Base-by-base conservation (phyloP, 2,113 vertebrate genomes). In the Anser brachyrhynchus region DNA sequence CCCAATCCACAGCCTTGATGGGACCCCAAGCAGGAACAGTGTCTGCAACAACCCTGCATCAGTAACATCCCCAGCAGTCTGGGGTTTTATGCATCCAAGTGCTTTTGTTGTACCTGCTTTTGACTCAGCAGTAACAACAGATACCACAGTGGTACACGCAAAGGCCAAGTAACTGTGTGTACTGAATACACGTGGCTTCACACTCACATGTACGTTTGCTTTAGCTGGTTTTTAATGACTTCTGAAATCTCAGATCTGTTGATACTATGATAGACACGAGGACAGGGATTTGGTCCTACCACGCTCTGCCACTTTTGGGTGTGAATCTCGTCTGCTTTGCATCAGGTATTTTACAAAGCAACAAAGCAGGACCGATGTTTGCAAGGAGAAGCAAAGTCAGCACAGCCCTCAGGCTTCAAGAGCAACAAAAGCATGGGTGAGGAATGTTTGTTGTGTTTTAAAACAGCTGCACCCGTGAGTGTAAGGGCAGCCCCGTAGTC, bases 71-170 rank as follows among this genome's bases (percentile, higher is more conserved):
- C 26, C 1, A 0, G 7, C 49, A 49, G 74, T 37, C 6, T 8
- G 41, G 10, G 10, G 6, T 3, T 62, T 46, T 67, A 65, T 19
- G 69, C 28, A 59, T 43, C 59, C 76, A 26, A 1, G 19, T 71
- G 80, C 1, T 46, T 74, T 21, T 26, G 17, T 33, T 52, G 79
- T 4, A 43, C 31, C n/a, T 62, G 46, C 29, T 82, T 62, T 74
- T 74, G 70, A 31, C 2, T 13, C 59, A 88, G 59, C 39, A 66
- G 4, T 21, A 81, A 71, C 22, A 84, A 8, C 26, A 84, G 77
- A 90, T 79, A 78, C 1, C 25, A 25, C 10, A 52, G 67, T 0
- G 0, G 89, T 28, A 71, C 77, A 31, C 0, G 0, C 0, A 29
- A 89, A 95, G 92, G 84, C 23, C 93, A 95, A 75, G 92, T 69